phyloP scores from a whole-genome alignment of 2,113 vertebrate genomes.

The Ceyx melanurus region DNA sequence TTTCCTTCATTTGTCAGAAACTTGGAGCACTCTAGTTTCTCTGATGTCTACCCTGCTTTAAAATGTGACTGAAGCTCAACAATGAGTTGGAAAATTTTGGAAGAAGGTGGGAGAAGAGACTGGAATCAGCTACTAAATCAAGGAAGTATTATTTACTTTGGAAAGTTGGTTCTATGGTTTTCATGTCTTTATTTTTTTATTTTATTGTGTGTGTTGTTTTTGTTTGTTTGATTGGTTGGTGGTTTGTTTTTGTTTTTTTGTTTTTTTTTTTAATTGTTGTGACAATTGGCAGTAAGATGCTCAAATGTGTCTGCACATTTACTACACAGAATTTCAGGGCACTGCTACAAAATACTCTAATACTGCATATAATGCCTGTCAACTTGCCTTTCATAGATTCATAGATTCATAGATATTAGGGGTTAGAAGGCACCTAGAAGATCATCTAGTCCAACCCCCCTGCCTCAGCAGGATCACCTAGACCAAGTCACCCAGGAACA shows the following conservation, averaged over 20 bases:
- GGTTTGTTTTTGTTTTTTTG: no score
- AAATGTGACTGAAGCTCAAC: background rate
- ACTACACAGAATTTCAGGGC: background rate
- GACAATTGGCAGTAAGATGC: background rate
- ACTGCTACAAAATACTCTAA: background rate
- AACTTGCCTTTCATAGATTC: background rate
- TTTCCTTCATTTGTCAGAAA: background rate
- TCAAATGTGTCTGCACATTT: background rate
- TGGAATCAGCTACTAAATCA: background rate
- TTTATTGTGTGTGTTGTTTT: background rate
- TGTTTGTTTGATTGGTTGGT: no score
- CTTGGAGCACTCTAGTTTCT: background rate
- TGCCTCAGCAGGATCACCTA: no score
- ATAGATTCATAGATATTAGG: no score
- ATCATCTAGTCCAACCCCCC: no score
- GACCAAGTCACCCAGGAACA: no score
- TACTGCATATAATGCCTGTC: background rate
- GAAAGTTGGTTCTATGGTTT: background rate
- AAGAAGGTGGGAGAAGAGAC: background rate
- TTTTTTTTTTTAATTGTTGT: background rate
- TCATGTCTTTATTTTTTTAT: no score
- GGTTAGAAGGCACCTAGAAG: no score
- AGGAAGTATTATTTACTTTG: background rate
- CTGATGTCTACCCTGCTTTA: fast-evolving
- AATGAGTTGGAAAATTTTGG: background rate